Evolutionary conservation across 2,113 vertebrate genomes (phyloP), one percentile per base, ranked within the genome.

Genomic region (Oxyura jamaicensis): DNA sequence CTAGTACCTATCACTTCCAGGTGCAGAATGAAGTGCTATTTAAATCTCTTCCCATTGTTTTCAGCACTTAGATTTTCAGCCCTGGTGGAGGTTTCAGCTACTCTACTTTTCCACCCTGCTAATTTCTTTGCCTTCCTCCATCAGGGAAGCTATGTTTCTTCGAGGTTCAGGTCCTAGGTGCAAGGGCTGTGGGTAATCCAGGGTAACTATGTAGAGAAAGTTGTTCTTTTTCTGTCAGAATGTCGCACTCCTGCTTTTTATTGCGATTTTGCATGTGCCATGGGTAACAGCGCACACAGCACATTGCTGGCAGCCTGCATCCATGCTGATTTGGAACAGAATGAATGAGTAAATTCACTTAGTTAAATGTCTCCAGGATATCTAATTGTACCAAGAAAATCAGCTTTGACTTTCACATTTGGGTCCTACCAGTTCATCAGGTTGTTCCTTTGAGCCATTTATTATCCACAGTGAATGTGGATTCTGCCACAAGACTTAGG

Each of bases 21-120:
- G 7, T 88, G 65, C 48, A 72, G 83, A 86, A 41, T 0, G 0
- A 95, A 92, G 39, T 22, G 60, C 50, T 2, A 7, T 90, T 80
- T 94, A 53, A 8, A 62, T 81, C 36, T 74, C 41, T 86, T 93
- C n/a, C 28, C 13, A 29, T 59, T 77, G 41, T 86, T 96, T 83
- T 63, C 18, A 31, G 14, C 62, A 28, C 36, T 50, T 13, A 56
- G 59, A 25, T 82, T 90, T 80, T 85, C 41, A 60, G 42, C 59
- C 73, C 50, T 53, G 17, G 5, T 80, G 44, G 53, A 72, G 19
- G 20, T 83, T 94, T 90, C 75, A 77, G n/a, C n/a, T 67, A 18
- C 25, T 90, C 44, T 76, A 4, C 33, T 90, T 86, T 73, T 91
- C 29, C 12, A 36, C 58, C 21, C 55, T 72, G 19, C 18, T 92